Evolutionary conservation across 2,797 vertebrate species (phyloP).

Genomic region (Anableps anableps): DNA sequence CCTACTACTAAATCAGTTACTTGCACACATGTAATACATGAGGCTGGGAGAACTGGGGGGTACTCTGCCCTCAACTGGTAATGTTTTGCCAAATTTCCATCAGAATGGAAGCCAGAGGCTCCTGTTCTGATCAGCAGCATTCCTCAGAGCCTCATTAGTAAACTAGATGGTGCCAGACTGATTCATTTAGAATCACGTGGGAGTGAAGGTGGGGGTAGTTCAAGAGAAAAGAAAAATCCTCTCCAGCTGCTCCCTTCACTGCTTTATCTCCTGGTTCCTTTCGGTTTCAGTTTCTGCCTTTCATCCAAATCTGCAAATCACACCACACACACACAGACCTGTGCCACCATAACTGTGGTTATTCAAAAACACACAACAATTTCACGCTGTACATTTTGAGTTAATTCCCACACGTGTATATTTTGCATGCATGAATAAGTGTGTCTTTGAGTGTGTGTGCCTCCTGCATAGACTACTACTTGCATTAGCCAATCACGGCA

Average conservation of each 20-base stretch:
- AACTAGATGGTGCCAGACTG: slow-evolving; percentile 65
- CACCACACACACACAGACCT: not conserved
- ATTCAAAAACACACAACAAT: not conserved
- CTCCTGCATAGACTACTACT: slow-evolving; percentile 17
- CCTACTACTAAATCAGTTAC: slow-evolving; percentile 22
- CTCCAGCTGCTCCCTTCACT: slow-evolving; percentile 6
- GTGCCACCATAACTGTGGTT: not conserved
- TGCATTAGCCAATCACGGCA: slow-evolving; percentile 66
- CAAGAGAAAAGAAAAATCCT: slow-evolving; percentile 5
- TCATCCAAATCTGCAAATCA: slow-evolving; percentile 38
- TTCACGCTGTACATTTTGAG: not conserved
- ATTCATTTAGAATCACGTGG: slow-evolving; percentile 56
- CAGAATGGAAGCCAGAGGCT: slow-evolving; percentile 64
- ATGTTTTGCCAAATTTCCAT: slow-evolving; percentile 68
- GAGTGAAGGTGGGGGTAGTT: slow-evolving; percentile 6
- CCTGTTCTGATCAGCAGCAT: slow-evolving; percentile 66
- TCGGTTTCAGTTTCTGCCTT: slow-evolving; percentile 48
- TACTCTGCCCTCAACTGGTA: slow-evolving; percentile 17
- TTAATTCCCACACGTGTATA: slow-evolving; percentile 7
- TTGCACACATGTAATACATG: slow-evolving; percentile 21
- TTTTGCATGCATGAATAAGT: slow-evolving; percentile 27
- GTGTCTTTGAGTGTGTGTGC: slow-evolving; percentile 11
- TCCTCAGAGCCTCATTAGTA: slow-evolving; percentile 77
- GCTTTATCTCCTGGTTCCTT: slow-evolving; percentile 12
- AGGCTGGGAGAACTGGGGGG: not conserved